A percentile compares a stretch with the other conserved stretches of the same genome.
Conservation (phyloP, 2,888 invertebrate species). For the Omphaloscelis lunosa region DNA sequence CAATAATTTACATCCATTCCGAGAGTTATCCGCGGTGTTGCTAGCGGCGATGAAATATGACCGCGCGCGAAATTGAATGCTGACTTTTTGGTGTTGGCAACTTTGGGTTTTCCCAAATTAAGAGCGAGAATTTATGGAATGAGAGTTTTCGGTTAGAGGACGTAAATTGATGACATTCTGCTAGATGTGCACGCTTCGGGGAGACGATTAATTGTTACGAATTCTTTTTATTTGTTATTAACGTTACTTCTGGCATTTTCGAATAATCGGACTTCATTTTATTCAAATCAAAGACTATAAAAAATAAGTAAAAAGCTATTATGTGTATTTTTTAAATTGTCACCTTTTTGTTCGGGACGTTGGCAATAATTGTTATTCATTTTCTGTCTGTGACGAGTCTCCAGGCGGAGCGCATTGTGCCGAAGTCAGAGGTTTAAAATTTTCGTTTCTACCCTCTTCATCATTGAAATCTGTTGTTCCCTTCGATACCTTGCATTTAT, state of each 20-base stretch:
- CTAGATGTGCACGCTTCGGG: constrained; percentile 26
- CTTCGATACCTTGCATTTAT: constrained; percentile 18
- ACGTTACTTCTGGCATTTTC: background rate
- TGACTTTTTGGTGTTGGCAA: constrained; percentile 66
- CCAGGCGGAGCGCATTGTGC: background rate
- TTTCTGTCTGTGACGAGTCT: background rate
- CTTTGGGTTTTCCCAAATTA: constrained; percentile 65
- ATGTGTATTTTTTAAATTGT: background rate
- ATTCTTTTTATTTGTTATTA: constrained; percentile 24
- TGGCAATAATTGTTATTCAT: background rate
- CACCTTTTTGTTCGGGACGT: background rate
- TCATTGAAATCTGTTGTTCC: constrained; percentile 11
- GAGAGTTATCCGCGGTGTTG: constrained; percentile 62
- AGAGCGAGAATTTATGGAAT: constrained; percentile 67
- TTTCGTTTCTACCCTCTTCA: background rate
- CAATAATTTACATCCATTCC: constrained; percentile 64
- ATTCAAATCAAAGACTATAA: background rate
- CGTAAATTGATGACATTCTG: constrained; percentile 59
- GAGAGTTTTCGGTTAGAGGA: constrained; percentile 56
- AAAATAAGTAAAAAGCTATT: background rate
- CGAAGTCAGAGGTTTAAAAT: constrained; percentile 4
- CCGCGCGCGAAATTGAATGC: constrained; percentile 66
- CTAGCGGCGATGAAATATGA: constrained; percentile 66
- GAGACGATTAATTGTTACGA: background rate
- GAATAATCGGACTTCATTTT: background rate